Base-by-base conservation (phyloP, 2,888 invertebrate genomes). In the Eupithecia subumbrata region DNA sequence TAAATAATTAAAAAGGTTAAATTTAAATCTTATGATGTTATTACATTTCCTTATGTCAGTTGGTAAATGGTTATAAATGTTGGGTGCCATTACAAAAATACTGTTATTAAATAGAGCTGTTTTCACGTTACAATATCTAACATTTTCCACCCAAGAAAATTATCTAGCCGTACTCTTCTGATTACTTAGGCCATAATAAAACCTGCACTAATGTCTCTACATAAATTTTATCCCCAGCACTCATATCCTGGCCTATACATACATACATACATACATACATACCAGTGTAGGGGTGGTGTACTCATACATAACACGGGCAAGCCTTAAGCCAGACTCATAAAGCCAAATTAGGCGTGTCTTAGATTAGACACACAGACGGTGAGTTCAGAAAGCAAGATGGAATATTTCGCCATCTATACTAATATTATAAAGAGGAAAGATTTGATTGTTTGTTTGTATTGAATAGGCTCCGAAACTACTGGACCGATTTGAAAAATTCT, bases 261-360 rank as follows among this genome's bases (percentile, higher is more conserved):
- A 74, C 43, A 67, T 67, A 70, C n/a, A 43, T 64, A 67, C 22
- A 34, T 63, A 56, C 25, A 18, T 80, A 80, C 78, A 85, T 86
- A 83, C 82, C 84, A 84, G 83, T 83, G 18, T 16, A 18, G 82
- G 86, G 86, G 87, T 87, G 86, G 87, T 86, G 84, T 84, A 82
- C 87, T 83, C 90, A 83, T 89, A 87, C 85, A 85, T 88, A 85
- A 85, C 88, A 52, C 74, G 74, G 34, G 73, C 3, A 14, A 67
- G 78, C 86, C 90, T 81, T 83, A 81, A 83, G 89, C 87, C 87
- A 83, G 84, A 83, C 89, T 88, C 91, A 88, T 91, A 91, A 91
- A 91, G 88, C 90, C 90, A 90, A 91, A 91, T 91, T 91, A 91
- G 91, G 87, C 88, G 84, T 85, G 86, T 88, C 87, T 86, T 86